Evolutionary conservation across 2,113 vertebrate genomes (phyloP), one percentile per base, ranked within the genome.

Genomic region (Gopherus flavomarginatus): DNA sequence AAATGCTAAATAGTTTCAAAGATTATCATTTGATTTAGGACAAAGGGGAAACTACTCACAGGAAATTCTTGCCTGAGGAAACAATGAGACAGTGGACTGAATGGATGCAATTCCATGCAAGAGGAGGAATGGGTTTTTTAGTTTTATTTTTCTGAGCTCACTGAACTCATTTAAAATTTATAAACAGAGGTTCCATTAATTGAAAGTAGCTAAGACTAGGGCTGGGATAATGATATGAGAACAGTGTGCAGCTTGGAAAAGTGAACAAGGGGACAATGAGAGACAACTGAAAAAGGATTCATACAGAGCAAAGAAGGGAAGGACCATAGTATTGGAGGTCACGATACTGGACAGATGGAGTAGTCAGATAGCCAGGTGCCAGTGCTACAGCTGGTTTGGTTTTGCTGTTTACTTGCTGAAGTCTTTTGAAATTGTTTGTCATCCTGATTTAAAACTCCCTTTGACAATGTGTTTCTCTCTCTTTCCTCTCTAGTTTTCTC

Each of bases 81-180:
- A 12, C 5, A 57, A 50, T 90, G 38, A 95, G 16, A 0, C 87
- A 85, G 85, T 89, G 53, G 57, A 83, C 72, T 47, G 65, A 83
- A 9, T 75, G 69, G 81, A 92, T 92, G 95, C n/a, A 38, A n/a
- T 87, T 3, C 89, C 82, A 89, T 93, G 31, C 52, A 93, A 75
- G 52, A 52, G 59, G 87, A 93, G 88, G 85, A 93, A 83, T 78
- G 24, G 31, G 27, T 81, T 92, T 86, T 80, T 1, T 6, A 90
- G 85, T 87, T 62, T 85, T 65, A 91, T 53, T 95, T 95, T 78
- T 94, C 85, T 78, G 81, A 95, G 52, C 42, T 95, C 65, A 78
- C 80, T 7, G 27, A 89, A 92, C 87, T 84, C 59, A 83, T 96
- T 96, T 93, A 91, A 86, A 92, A 90, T 86, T 90, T 89, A 86